phyloP scores from a whole-genome alignment of 2,888 invertebrate species.

The Smittia sp. region DNA sequence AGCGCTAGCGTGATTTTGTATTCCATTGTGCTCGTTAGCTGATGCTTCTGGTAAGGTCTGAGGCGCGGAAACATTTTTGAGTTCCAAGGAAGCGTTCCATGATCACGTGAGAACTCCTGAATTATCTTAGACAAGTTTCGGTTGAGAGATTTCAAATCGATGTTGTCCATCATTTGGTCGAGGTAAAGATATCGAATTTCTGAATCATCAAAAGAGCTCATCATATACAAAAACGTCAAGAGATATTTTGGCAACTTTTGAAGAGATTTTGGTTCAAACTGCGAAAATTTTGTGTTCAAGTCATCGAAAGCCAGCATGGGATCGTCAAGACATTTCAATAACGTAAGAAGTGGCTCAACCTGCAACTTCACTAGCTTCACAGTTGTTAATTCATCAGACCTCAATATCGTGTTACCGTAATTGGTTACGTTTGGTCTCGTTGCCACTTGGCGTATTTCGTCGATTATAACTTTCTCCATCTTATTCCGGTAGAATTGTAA shows the following conservation, averaged over 20 bases:
- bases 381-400: constrained; percentile 47
- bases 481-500: constrained; percentile 51
- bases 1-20: constrained; percentile 46
- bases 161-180: constrained; percentile 43
- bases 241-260: constrained; percentile 46
- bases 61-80: constrained; percentile 49
- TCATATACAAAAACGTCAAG: constrained; percentile 54
- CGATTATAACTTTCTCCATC: constrained; percentile 49
- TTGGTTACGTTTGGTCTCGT: constrained; percentile 43
- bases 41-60: constrained; percentile 47
- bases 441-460: constrained; percentile 42
- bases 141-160: neutral
- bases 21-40: constrained; percentile 23
- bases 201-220: constrained; percentile 50
- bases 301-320: constrained; percentile 44
- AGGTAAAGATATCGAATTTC: constrained; percentile 49
- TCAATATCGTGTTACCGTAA: constrained; percentile 47
- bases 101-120: neutral
- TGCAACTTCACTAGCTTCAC: constrained; percentile 49
- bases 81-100: constrained; percentile 50
- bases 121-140: neutral
- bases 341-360: constrained; percentile 47
- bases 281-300: constrained; percentile 43
- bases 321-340: constrained; percentile 43
- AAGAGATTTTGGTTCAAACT: constrained; percentile 37